These are phyloP conservation scores for Pelobates cultripes DNA, from an alignment of 2,797 vertebrate species.

Conservation along the genomic window DNA sequence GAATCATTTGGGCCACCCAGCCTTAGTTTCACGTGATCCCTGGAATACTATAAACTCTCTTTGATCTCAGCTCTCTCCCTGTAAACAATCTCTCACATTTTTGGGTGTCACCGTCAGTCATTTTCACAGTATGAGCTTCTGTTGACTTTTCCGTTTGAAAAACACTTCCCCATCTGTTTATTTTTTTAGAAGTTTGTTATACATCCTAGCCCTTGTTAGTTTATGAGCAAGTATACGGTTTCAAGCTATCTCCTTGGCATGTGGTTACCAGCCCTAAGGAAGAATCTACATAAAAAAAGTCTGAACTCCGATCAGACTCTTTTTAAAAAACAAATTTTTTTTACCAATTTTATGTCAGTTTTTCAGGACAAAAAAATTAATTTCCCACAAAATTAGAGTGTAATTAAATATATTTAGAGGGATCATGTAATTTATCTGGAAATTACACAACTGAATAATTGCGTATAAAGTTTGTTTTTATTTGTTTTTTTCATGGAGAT, in stretches of 20 bases:
- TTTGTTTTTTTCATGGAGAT: too few species aligned
- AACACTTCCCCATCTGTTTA: conserved; percentile 51
- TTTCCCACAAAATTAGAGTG: too few species aligned
- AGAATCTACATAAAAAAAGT: too few species aligned
- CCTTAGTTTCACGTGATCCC: neutral
- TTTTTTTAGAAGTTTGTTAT: conserved; percentile 39
- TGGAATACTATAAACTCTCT: conserved; percentile 30
- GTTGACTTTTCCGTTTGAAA: conserved; percentile 52
- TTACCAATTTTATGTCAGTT: too few species aligned
- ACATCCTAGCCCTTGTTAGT: conserved; percentile 45
- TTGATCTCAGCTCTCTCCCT: conserved; percentile 33
- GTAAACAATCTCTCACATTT: conserved; percentile 49
- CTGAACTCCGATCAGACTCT: too few species aligned
- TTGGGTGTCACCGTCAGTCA: conserved; percentile 38
- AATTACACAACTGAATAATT: too few species aligned
- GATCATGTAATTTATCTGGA: too few species aligned
- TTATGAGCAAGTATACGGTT: conserved; percentile 39
- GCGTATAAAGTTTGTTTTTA: too few species aligned
- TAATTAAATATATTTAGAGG: too few species aligned
- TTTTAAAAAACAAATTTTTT: too few species aligned
- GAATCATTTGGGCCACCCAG: conserved; percentile 43
- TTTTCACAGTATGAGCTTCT: conserved; percentile 42
- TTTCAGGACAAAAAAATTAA: too few species aligned
- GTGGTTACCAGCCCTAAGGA: conserved; percentile 23
- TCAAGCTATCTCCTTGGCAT: conserved; percentile 40